A percentile compares a stretch with the other conserved stretches of the same genome.
Evolutionary conservation across 2,797 vertebrate species (phyloP).

Genomic region (Catamblyrhynchus diadema): DNA sequence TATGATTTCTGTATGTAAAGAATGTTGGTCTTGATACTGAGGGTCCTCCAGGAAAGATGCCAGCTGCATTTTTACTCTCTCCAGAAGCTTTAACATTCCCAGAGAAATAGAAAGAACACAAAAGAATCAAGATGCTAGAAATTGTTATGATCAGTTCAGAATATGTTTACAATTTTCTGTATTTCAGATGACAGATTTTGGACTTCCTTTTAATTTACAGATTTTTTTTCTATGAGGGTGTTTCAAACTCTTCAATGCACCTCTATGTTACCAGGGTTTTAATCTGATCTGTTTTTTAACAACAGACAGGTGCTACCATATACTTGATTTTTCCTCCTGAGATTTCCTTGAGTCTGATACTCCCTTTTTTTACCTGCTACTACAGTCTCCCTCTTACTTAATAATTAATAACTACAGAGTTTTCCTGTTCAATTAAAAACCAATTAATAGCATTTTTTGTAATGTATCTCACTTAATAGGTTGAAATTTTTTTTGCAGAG

Average conservation of each 20-base stretch:
- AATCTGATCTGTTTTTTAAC: background rate
- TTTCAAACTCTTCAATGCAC: background rate
- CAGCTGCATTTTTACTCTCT: slow-evolving; percentile 98
- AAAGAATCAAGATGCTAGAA: background rate
- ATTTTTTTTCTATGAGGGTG: background rate
- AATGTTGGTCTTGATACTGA: slow-evolving; percentile 98
- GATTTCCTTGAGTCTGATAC: background rate
- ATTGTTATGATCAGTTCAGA: background rate
- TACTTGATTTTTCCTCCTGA: background rate
- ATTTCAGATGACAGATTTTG: background rate
- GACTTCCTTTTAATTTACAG: background rate
- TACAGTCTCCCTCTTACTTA: background rate
- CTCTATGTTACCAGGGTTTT: background rate
- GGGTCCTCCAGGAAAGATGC: slow-evolving; percentile 97
- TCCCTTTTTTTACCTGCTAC: background rate
- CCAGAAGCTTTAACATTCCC: slow-evolving; percentile 84
- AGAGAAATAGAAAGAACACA: slow-evolving; percentile 23
- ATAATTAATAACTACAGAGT: background rate
- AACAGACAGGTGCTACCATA: background rate
- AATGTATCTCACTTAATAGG: background rate
- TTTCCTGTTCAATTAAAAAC: background rate
- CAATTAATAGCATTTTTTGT: background rate
- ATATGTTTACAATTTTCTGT: background rate
- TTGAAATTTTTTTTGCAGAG: background rate
- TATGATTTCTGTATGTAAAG: slow-evolving; percentile 96